A percentile compares a stretch with the other conserved stretches of the same genome.
These are phyloP conservation scores for Drosophila helvetica DNA, from an alignment of 2,888 invertebrate species.

Conservation along the genomic window DNA sequence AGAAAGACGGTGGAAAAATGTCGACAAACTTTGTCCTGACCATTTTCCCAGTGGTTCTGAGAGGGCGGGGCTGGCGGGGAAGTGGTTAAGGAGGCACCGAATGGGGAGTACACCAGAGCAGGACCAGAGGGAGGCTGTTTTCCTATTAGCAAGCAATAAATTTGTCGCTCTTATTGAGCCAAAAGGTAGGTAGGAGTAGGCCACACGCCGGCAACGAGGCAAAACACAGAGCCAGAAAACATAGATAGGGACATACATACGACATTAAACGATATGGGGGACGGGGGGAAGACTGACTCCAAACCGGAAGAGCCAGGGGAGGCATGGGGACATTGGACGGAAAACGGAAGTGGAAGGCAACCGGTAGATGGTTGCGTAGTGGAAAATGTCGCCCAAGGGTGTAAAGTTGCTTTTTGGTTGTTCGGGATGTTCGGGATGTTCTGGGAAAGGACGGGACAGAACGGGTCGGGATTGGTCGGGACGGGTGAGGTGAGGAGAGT, in stretches of 20 bases:
- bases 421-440: neutral
- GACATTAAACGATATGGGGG: conserved; percentile 33
- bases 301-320: neutral
- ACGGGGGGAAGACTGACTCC: neutral
- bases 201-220: too few relatives aligned
- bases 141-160: conserved; percentile 54
- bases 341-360: neutral
- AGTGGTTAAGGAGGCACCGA: neutral
- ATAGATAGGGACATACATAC: conserved; percentile 40
- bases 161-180: conserved; percentile 46
- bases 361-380: conserved; percentile 12
- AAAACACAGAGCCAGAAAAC: conserved; percentile 29
- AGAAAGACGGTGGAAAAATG: conserved; percentile 16
- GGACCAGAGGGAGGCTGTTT: conserved; percentile 33
- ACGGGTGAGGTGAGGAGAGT: too few relatives aligned
- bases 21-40: conserved; percentile 44
- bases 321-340: neutral
- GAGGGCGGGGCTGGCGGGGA: neutral
- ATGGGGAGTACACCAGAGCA: neutral
- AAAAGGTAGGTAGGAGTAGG: conserved; percentile 22
- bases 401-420: conserved; percentile 33
- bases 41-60: neutral
- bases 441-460: neutral
- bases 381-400: conserved; percentile 48
- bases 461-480: too few relatives aligned